These are phyloP conservation scores for Loriculus beryllinus DNA, from an alignment of 2,797 vertebrate genomes.

Conservation along the genomic window DNA sequence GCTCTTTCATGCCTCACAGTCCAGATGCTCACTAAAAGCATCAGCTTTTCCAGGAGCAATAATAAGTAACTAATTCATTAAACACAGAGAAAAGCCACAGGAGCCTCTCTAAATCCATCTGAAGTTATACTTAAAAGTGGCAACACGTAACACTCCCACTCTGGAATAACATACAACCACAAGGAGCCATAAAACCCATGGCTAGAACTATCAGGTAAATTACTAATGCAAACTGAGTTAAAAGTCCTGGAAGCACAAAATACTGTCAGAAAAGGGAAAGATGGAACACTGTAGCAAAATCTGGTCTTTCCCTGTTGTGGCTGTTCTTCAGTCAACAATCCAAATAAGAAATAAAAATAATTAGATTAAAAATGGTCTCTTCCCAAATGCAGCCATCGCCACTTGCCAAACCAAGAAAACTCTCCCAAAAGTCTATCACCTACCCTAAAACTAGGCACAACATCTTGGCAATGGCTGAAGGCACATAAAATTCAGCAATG, in stretches of 20 bases:
- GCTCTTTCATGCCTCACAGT: neutral
- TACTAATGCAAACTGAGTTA: neutral
- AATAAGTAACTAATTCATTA: neutral
- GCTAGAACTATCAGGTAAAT: neutral
- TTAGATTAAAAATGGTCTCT: neutral
- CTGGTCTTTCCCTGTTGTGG: neutral
- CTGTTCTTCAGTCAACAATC: neutral
- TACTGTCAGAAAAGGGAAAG: neutral
- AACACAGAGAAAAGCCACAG: neutral
- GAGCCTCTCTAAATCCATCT: neutral
- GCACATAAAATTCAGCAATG: neutral
- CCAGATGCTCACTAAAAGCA: slow-evolving; percentile 29
- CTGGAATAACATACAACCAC: neutral
- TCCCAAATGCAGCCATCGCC: neutral
- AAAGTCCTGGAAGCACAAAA: neutral
- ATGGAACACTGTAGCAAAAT: neutral
- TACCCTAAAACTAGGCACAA: neutral
- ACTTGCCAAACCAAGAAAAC: neutral
- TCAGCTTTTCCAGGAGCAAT: slow-evolving; percentile 1
- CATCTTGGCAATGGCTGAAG: neutral
- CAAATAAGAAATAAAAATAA: neutral
- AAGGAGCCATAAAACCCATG: neutral
- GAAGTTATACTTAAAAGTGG: slow-evolving; percentile 4
- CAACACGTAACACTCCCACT: neutral
- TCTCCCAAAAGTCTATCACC: neutral